Conservation (phyloP, 2,797 vertebrate species). For the Orestias chungarensis region DNA sequence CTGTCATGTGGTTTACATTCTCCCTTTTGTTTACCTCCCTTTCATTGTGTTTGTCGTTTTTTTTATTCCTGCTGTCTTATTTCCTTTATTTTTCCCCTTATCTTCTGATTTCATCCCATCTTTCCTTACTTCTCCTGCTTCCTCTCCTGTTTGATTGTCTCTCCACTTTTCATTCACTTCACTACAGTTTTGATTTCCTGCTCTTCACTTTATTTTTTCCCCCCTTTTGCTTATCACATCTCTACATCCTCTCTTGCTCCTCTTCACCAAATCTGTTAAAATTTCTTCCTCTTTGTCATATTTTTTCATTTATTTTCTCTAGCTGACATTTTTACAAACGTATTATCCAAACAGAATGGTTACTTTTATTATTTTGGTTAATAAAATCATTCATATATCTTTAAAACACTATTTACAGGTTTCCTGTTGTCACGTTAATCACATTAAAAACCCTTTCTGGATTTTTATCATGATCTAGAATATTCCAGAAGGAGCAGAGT, state of each 20-base stretch:
- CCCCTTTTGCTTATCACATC: conserved; percentile 12
- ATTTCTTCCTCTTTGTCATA: not conserved
- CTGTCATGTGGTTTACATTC: not conserved
- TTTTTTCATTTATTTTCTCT: not conserved
- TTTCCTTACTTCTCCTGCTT: not conserved
- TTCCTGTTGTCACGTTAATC: not conserved
- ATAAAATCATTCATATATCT: not conserved
- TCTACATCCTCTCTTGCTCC: not conserved
- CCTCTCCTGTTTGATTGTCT: conserved; percentile 10
- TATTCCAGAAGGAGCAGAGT: not conserved
- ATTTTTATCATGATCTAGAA: not conserved
- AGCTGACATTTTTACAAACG: not conserved
- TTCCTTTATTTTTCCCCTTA: not conserved
- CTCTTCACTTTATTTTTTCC: not conserved
- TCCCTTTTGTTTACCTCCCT: not conserved
- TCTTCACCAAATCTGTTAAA: not conserved
- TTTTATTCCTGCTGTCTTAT: not conserved
- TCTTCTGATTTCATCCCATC: not conserved
- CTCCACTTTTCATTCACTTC: not conserved
- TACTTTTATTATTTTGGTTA: not conserved
- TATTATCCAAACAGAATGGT: not conserved
- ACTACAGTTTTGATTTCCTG: conserved; percentile 1
- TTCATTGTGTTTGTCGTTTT: not conserved
- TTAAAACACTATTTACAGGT: not conserved
- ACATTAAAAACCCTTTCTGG: too few species aligned